Evolutionary conservation across 2,888 invertebrate genomes (phyloP).

Genomic region (Heliconius cydno): DNA sequence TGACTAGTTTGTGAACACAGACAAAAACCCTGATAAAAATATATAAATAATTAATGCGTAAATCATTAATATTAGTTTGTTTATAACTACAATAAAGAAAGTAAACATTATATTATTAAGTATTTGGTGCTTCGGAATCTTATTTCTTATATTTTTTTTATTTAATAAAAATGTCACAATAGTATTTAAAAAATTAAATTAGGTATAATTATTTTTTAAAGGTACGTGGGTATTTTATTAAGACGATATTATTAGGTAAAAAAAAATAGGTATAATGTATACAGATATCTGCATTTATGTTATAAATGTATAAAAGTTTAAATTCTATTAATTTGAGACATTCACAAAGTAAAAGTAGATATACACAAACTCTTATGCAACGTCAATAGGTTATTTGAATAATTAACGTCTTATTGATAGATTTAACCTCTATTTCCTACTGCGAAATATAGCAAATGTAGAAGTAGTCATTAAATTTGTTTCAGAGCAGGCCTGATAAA

Average conservation of each 20-base stretch:
- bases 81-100: slow-evolving; percentile 8
- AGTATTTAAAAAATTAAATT: slow-evolving; percentile 8
- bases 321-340: slow-evolving; percentile 12
- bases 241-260: background rate
- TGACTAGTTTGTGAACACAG: slow-evolving; percentile 62
- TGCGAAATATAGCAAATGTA: background rate
- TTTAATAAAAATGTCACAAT: slow-evolving; percentile 4
- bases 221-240: no score
- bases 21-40: slow-evolving; percentile 64
- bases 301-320: slow-evolving; percentile 27
- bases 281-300: background rate
- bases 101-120: slow-evolving; percentile 24
- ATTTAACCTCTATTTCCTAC: background rate
- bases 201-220: no score
- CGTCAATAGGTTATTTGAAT: background rate
- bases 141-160: slow-evolving; percentile 26
- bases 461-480: background rate
- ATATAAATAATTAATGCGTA: slow-evolving; percentile 44
- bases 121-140: slow-evolving; percentile 37
- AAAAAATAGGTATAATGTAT: background rate
- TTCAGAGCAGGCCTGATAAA: slow-evolving; percentile 5
- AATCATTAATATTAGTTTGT: slow-evolving; percentile 45
- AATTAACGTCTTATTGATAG: background rate
- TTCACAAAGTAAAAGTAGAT: background rate
- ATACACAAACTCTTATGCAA: background rate